Conservation (phyloP, 2,113 vertebrate species). For the Meriones unguiculatus region DNA sequence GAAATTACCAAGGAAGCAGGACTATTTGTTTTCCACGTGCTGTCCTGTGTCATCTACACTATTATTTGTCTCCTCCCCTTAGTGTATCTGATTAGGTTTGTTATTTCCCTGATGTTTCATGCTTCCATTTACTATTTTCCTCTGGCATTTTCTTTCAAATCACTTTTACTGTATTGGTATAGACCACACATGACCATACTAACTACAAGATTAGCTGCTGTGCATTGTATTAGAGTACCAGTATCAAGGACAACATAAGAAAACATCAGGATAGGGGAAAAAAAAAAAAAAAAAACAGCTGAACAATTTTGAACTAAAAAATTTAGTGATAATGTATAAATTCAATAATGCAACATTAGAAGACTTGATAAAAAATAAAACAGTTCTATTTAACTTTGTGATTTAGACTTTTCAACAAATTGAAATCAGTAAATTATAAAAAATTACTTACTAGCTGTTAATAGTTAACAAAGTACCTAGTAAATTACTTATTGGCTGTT, state of each 20-base stretch:
- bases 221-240: neutral
- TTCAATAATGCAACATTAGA: neutral
- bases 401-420: constrained; percentile 30
- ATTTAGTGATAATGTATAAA: neutral
- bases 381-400: neutral
- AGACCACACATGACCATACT: neutral
- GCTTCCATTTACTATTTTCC: neutral
- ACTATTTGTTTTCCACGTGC: neutral
- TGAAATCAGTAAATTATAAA: constrained; percentile 30
- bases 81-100: neutral
- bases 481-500: neutral
- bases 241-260: neutral
- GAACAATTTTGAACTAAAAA: constrained; percentile 15
- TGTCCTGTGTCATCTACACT: neutral
- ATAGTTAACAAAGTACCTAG: neutral
- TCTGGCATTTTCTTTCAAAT: neutral
- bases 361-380: constrained; percentile 13
- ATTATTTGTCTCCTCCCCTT: neutral
- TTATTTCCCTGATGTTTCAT: neutral
- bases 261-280: neutral
- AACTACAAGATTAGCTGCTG: neutral
- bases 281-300: neutral
- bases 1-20: neutral
- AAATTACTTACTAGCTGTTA: neutral
- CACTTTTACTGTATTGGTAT: neutral